These are phyloP conservation scores for Muscicapa striata DNA, from an alignment of 2,797 vertebrate species.

Conservation along the genomic window DNA sequence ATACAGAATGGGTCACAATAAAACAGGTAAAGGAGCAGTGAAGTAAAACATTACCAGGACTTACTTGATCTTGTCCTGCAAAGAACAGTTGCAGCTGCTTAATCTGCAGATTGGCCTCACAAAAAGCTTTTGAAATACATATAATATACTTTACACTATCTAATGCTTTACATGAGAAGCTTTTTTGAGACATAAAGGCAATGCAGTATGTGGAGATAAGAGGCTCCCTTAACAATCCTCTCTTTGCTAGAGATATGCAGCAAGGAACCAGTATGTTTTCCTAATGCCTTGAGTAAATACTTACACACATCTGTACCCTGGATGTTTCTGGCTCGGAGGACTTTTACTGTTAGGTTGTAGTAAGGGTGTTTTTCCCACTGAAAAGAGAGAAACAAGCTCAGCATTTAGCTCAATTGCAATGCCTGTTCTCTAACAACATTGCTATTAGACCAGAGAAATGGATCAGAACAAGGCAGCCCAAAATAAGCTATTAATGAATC, in stretches of 20 bases:
- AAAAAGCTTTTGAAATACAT: background rate
- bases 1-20: background rate
- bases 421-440: background rate
- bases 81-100: background rate
- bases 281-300: slow-evolving; percentile 29
- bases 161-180: background rate
- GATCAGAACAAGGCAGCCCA: background rate
- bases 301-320: slow-evolving; percentile 75
- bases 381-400: slow-evolving; percentile 58
- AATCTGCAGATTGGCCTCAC: background rate
- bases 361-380: slow-evolving; percentile 78
- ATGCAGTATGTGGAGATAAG: background rate
- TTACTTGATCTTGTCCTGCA: background rate
- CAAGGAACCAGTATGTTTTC: background rate
- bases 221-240: background rate
- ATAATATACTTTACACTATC: background rate
- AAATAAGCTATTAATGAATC: background rate
- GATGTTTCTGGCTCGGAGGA: slow-evolving; percentile 79
- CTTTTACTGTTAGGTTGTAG: slow-evolving; percentile 79
- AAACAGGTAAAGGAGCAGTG: background rate
- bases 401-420: background rate
- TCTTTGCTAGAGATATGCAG: background rate
- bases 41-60: background rate
- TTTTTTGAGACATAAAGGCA: background rate
- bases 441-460: background rate